Evolutionary conservation across 2,888 invertebrate genomes (phyloP).

Genomic region (Eueremaeus valkanovi): DNA sequence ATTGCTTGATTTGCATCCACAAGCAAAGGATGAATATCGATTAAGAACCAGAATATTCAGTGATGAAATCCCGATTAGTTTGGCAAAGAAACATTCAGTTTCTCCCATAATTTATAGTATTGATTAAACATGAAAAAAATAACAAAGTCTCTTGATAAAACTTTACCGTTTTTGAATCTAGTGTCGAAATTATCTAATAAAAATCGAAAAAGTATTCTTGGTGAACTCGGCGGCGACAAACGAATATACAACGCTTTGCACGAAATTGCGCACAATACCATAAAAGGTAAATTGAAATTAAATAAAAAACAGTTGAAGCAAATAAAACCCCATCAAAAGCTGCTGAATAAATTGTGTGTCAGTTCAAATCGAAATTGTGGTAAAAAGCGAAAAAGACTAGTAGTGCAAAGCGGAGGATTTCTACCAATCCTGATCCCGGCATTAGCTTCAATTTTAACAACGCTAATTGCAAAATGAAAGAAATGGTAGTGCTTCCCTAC

Average conservation of each 20-base stretch:
- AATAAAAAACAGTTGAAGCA: neutral
- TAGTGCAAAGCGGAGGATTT: neutral
- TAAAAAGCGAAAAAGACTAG: neutral
- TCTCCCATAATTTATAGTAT: neutral
- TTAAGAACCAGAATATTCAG: neutral
- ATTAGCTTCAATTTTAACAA: neutral
- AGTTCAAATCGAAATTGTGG: neutral
- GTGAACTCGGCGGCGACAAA: neutral
- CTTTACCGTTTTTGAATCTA: neutral
- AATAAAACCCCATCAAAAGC: neutral
- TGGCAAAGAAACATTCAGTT: neutral
- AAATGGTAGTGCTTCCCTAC: neutral
- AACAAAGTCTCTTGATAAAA: neutral
- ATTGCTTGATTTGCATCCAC: constrained; percentile 29
- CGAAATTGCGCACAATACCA: constrained; percentile 7
- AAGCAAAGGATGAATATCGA: neutral
- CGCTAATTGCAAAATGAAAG: neutral
- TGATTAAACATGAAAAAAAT: neutral
- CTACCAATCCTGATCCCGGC: neutral
- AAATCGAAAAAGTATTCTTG: neutral
- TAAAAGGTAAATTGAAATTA: constrained; percentile 1
- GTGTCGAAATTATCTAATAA: neutral
- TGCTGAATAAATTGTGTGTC: neutral
- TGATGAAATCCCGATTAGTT: neutral
- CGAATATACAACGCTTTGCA: neutral